Base-by-base conservation (phyloP, 2,797 vertebrate species). In the Argya squamiceps region DNA sequence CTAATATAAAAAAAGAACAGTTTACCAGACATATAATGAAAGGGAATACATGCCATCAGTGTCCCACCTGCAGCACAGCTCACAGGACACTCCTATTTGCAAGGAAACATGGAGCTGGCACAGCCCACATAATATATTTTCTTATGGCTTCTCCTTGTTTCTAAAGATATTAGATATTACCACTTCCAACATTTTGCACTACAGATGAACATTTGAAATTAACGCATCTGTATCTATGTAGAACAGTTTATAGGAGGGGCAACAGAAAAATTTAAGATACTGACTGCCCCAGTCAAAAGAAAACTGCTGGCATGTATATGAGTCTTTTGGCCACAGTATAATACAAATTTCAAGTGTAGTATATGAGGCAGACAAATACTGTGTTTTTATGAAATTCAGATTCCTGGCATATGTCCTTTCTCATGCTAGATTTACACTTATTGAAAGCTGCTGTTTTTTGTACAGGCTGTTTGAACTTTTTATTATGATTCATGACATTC, bases 271-370 rank as follows among this genome's bases (percentile, higher is more conserved):
- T 6, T 47, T 53, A 60, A 49, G 41, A 58, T 3, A 26, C 8
- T 34, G 27, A 73, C 27, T 47, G 67, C 26, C 2, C 10, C 9
- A 27, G 13, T 70, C 22, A 56, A 52, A 67, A 0, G 4, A 73
- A 77, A 52, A 26, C 11, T 55, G 13, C 11, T 70, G 29, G 6
- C 22, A 59, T 3, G 0, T 24, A 11, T 18, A n/a, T 0, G 1
- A 10, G 19, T 62, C 22, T 46, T 76, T 20, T 32, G 20, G 18
- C 18, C 67, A 47, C 9, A 32, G 23, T 12, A 37, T 15, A 41
- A 26, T 11, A 49, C 3, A 50, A 1, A 27, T 62, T 69, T 53
- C 24, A 19, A 4, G 20, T 13, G 15, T n/a, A 26, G 43, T 55
- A 69, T 43, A 9, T 8, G 74, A 69, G 12, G 67, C 22, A 74